Evolutionary conservation across 1,140 invertebrate genomes (phyloP), one percentile per base, ranked within the genome.

Genomic region (Lethrus apterus): DNA sequence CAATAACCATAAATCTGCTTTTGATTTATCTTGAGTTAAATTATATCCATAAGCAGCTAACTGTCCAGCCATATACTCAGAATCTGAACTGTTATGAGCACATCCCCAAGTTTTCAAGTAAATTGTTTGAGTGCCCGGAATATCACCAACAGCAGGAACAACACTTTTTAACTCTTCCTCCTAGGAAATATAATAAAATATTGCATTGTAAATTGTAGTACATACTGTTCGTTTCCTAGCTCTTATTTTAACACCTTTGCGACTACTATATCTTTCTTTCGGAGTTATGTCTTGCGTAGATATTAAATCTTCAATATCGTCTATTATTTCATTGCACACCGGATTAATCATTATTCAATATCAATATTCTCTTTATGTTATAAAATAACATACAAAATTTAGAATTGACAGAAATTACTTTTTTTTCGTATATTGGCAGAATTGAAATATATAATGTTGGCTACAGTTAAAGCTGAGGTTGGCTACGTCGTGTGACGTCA

Each of bases 61-160:
- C 50, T 95, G 81, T 0, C 95, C 95, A 24, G 91, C 90, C 95
- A 99, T 99, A 60, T 98, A 98, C 74, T 95, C 93, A 8, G 88
- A 87, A 63, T 98, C 94, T 0, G 90, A 94, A 62, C 79, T 94
- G 65, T 98, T 98, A 66, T 98, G 94, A 3, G 92, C 86, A 68
- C 94, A 98, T 9, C 94, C 95, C 95, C 95, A 98, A 35, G 95
- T 98, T 70, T 94, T 94, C 0, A 98, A 75, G 67, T 86, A 97
- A 34, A 98, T 81, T 48, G 76, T 88, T 64, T 95, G 89, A 0
- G 85, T 90, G n/a, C 91, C 92, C 65, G 87, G 86, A 36, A 90
- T 80, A 43, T 84, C 73, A 63, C 80, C 84, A 45, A 73, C 68
- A 44, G 72, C 7, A 42, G 38, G 24, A 31, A 17, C 33, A 45